Evolutionary conservation across 2,113 vertebrate genomes (phyloP), one percentile per base, ranked within the genome.

Genomic region (Chaetura pelagica): DNA sequence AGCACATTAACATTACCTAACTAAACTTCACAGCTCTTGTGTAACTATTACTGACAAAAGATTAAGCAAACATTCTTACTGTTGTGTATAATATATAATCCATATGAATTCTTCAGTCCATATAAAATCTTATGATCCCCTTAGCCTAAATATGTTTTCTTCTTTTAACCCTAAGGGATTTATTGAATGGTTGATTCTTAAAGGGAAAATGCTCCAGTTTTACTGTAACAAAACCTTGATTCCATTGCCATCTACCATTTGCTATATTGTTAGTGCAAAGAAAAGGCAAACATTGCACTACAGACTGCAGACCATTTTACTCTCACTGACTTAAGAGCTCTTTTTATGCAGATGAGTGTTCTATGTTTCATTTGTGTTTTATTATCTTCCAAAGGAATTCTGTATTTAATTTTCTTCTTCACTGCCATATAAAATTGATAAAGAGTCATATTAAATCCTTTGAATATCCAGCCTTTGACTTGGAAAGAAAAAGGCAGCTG

Each of bases 331-430:
- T 96, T 93, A 96, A 90, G 44, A 85, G 84, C 72, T 94, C 91
- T 91, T 84, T 84, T 94, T 82, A 89, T 89, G 91, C 87, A 91
- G 74, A 67, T 91, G 87, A 82, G 44, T 93, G 81, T 84, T 82
- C 64, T 55, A 6, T 18, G 42, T 92, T 95, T 94, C 89, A 93
- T 91, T 89, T 89, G 73, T 57, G 66, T 96, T 94, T 96, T 95
- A 96, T 94, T 93, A 93, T 90, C 95, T 96, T 93, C 73, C 73
- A 82, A 57, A 75, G 55, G 82, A 95, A 92, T 48, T 67, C 77
- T 89, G 59, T 91, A 77, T 93, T 96, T 96, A 85, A 96, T 96
- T 90, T 93, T 84, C 92, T 94, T 92, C 89, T 91, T 90, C 80
- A 38, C 66, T 96, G 89, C 74, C 62, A 76, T 44, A 82, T 93